Conservation (phyloP, 2,888 invertebrate genomes). For the Drosophila anomalata region DNA sequence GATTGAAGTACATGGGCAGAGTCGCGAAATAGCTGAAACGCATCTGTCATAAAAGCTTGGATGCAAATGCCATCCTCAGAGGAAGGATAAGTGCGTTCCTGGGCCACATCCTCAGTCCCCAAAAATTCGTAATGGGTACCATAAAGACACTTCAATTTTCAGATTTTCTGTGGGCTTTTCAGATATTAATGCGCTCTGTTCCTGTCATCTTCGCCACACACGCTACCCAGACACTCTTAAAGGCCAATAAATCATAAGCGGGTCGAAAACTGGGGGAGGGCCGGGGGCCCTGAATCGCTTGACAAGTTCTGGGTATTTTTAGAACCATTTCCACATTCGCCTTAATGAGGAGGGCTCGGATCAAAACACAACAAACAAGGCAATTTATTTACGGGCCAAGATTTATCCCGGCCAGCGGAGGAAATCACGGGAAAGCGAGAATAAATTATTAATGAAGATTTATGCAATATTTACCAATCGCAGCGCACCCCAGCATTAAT, state of each 20-base stretch:
- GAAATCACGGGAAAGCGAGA: constrained; percentile 7
- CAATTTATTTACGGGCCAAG: constrained; percentile 50
- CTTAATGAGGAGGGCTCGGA: constrained; percentile 60
- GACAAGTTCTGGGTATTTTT: constrained; percentile 48
- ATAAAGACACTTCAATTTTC: constrained; percentile 4
- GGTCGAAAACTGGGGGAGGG: constrained; percentile 3
- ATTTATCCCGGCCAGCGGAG: constrained; percentile 14
- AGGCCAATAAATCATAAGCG: constrained; percentile 74
- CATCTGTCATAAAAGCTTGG: constrained; percentile 42
- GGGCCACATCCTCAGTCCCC: background rate
- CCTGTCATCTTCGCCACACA: constrained; percentile 25
- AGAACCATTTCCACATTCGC: constrained; percentile 31
- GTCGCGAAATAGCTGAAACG: constrained; percentile 29
- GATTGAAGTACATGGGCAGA: constrained; percentile 37
- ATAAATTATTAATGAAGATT: constrained; percentile 39
- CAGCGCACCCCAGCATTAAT: constrained; percentile 27
- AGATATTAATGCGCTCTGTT: constrained; percentile 41
- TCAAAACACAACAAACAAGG: constrained; percentile 59
- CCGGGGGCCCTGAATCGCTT: constrained; percentile 43
- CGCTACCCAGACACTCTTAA: constrained; percentile 55
- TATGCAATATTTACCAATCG: constrained; percentile 39
- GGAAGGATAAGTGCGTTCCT: background rate
- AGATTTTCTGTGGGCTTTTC: constrained; percentile 17
- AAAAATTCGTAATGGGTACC: background rate
- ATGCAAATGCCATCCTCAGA: constrained; percentile 13